A percentile compares a stretch with the other conserved stretches of the same genome.
Conservation (phyloP, 2,113 vertebrate species). For the Nerophis lumbriciformis region DNA sequence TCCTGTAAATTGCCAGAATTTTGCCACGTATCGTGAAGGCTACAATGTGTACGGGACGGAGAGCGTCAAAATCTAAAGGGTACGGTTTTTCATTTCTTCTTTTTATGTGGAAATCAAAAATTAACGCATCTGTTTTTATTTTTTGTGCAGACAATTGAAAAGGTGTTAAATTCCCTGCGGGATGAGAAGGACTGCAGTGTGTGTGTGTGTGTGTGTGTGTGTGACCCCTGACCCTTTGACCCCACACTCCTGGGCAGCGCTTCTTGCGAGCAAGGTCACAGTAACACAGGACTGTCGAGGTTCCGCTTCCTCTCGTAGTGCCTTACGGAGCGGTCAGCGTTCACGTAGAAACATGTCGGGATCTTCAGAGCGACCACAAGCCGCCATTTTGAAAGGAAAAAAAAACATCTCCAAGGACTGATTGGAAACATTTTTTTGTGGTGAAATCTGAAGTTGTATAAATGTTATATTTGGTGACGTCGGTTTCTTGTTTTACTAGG, state of each 20-base stretch:
- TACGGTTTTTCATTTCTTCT: constrained; percentile 42
- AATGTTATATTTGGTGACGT: constrained; percentile 68
- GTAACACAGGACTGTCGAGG: constrained; percentile 76
- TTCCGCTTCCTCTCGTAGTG: constrained; percentile 86
- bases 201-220: constrained; percentile 36
- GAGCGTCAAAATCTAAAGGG: constrained; percentile 95
- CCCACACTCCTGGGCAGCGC: background rate
- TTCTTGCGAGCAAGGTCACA: constrained; percentile 74
- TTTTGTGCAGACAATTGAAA: constrained; percentile 23
- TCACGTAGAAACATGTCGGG: constrained; percentile 60
- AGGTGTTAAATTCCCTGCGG: constrained; percentile 34
- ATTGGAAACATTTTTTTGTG: constrained; percentile 61
- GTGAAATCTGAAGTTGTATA: constrained; percentile 64
- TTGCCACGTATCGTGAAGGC: constrained; percentile 97
- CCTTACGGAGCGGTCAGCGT: constrained; percentile 94
- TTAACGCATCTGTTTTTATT: background rate
- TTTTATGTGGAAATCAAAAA: background rate
- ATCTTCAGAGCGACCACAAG: constrained; percentile 23
- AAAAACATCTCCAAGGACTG: background rate
- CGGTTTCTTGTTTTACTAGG: constrained; percentile 61
- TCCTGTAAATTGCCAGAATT: constrained; percentile 90
- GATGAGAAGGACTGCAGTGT: constrained; percentile 47
- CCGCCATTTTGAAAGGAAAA: background rate
- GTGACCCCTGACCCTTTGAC: background rate
- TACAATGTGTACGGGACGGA: constrained; percentile 99